Conservation (phyloP, 1,140 invertebrate genomes). For the Diploscapter pachys region DNA sequence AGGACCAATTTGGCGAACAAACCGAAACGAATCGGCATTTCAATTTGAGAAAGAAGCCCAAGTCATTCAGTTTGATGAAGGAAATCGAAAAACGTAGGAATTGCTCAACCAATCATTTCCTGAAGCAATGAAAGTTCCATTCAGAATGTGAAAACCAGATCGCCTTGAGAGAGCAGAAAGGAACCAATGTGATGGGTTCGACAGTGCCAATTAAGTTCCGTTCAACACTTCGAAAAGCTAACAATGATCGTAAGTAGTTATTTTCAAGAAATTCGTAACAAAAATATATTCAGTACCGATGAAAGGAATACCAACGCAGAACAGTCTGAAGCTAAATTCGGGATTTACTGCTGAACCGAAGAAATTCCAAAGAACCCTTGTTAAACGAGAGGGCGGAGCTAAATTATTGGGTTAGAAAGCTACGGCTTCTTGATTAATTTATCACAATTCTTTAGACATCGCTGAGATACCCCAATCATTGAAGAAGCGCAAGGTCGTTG, state of each 20-base stretch:
- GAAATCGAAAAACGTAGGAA: slow-evolving; percentile 16
- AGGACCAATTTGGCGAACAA: neutral
- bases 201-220: slow-evolving; percentile 5
- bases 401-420: slow-evolving; percentile 7
- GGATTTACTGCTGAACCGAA: slow-evolving; percentile 28
- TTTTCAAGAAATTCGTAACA: neutral
- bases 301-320: slow-evolving; percentile 18
- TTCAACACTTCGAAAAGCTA: slow-evolving; percentile 6
- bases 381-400: slow-evolving; percentile 21
- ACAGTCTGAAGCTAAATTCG: slow-evolving; percentile 11
- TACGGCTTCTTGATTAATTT: too few species aligned
- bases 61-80: neutral
- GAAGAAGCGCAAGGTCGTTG: too few species aligned
- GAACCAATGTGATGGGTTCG: slow-evolving; percentile 6
- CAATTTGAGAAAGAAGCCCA: slow-evolving; percentile 14
- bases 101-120: neutral
- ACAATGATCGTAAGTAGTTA: slow-evolving; percentile 11
- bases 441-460: too few species aligned
- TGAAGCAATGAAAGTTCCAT: neutral
- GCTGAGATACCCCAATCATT: too few species aligned
- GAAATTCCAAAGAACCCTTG: slow-evolving; percentile 21
- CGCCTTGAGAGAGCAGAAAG: slow-evolving; percentile 1
- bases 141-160: neutral
- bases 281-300: slow-evolving; percentile 18
- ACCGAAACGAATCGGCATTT: slow-evolving; percentile 5